Evolutionary conservation across 2,888 invertebrate genomes (phyloP).

Genomic region (Drosophila imparisetae): DNA sequence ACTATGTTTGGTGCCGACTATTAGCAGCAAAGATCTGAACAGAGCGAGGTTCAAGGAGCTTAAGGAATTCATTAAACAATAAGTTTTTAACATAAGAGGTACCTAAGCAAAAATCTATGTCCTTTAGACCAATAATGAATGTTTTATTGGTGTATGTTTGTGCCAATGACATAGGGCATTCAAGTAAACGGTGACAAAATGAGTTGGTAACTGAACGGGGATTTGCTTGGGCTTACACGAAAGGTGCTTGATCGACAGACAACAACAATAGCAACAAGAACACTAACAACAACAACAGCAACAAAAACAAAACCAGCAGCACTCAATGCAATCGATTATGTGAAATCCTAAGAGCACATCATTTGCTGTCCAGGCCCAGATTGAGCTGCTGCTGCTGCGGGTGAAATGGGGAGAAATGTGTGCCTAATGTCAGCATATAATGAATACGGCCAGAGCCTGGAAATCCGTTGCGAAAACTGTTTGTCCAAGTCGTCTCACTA

Average conservation of each 20-base stretch:
- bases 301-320: slow-evolving; percentile 4
- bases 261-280: slow-evolving; percentile 19
- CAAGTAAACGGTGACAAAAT: slow-evolving; percentile 11
- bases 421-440: slow-evolving; percentile 63
- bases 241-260: slow-evolving; percentile 56
- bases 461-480: slow-evolving; percentile 55
- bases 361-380: slow-evolving; percentile 42
- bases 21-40: not conserved
- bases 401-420: slow-evolving; percentile 22
- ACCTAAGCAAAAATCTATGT: not conserved
- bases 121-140: not conserved
- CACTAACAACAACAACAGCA: not conserved
- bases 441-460: slow-evolving; percentile 49
- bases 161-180: not conserved
- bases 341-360: slow-evolving; percentile 63
- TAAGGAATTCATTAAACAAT: not conserved
- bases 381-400: slow-evolving; percentile 14
- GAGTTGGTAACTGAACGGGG: slow-evolving; percentile 10
- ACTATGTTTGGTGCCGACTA: not conserved
- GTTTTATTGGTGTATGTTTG: not conserved
- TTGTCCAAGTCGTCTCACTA: slow-evolving; percentile 45
- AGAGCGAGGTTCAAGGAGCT: not conserved
- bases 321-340: slow-evolving; percentile 63
- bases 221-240: slow-evolving; percentile 31
- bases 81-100: not conserved